phyloP scores from a whole-genome alignment of 2,113 vertebrate species.

The Arvicanthis niloticus region DNA sequence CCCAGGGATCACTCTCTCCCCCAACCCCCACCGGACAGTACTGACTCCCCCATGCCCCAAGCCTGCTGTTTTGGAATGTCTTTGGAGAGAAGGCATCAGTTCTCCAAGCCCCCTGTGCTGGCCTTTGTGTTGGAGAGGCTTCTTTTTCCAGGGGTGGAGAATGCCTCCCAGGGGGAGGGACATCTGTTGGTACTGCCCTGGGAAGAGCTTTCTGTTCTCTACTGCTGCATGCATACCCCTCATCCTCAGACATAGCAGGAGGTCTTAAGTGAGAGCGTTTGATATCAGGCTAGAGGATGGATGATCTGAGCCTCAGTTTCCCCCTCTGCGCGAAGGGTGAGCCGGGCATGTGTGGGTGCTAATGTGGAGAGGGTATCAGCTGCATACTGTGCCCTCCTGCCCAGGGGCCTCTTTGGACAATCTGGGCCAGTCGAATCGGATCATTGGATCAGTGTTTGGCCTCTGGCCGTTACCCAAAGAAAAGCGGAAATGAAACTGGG shows the following conservation, averaged over 20 bases:
- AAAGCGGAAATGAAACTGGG: slow-evolving; percentile 76
- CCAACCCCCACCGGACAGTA: neutral
- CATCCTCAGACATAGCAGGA: neutral
- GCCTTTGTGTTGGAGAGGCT: neutral
- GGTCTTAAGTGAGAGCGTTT: neutral
- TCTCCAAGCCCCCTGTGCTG: fast-evolving
- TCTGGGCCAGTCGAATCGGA: neutral
- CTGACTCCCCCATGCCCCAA: neutral
- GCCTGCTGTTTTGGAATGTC: neutral
- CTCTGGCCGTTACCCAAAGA: neutral
- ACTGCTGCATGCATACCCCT: fast-evolving
- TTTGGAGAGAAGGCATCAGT: neutral
- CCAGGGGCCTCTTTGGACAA: neutral
- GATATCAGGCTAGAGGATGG: neutral
- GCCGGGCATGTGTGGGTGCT: fast-evolving
- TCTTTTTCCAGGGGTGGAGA: neutral
- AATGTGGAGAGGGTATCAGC: neutral
- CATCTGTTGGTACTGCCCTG: neutral
- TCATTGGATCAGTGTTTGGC: too few relatives aligned
- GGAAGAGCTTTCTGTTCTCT: neutral
- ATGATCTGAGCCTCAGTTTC: neutral
- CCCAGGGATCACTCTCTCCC: neutral
- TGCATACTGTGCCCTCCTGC: fast-evolving
- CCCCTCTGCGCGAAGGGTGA: neutral
- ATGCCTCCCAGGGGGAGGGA: neutral